phyloP scores from a whole-genome alignment of 2,888 invertebrate genomes.

The Oscheius myriophilus region DNA sequence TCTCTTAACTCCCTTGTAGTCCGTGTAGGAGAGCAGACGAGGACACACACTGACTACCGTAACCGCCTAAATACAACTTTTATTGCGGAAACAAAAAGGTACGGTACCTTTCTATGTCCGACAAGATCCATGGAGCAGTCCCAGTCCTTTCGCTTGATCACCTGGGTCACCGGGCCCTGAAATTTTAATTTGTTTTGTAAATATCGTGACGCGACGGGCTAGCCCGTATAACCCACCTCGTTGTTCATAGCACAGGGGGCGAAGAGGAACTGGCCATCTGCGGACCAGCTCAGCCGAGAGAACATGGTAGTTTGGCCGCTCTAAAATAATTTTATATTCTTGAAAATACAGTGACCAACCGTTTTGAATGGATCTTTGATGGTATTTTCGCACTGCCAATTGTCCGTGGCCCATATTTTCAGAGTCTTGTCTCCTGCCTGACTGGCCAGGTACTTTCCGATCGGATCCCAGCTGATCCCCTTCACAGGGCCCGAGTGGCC shows the following conservation, averaged over 20 bases:
- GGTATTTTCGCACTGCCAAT: conserved; percentile 88
- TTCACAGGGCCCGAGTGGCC: conserved; percentile 77
- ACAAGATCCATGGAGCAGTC: conserved; percentile 94
- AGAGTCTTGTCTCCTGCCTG: conserved; percentile 75
- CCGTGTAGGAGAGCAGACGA: conserved; percentile 36
- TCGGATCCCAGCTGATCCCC: conserved; percentile 99
- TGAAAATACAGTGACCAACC: conserved; percentile 67
- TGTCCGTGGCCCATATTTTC: conserved; percentile 88
- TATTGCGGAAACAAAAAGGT: neutral
- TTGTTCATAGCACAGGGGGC: conserved; percentile 99
- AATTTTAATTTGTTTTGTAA: too few species aligned
- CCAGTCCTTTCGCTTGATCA: conserved; percentile 90
- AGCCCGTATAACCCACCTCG: conserved; percentile 1
- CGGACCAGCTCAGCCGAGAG: conserved; percentile 81
- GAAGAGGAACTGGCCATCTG: conserved; percentile 93
- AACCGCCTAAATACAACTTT: conserved; percentile 31
- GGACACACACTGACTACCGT: conserved; percentile 28
- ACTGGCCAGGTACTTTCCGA: conserved; percentile 93
- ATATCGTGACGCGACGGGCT: too few species aligned
- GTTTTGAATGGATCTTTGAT: conserved; percentile 92
- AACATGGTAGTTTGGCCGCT: conserved; percentile 59
- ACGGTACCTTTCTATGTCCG: conserved; percentile 90
- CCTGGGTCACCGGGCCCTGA: conserved; percentile 86
- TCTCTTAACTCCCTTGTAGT: conserved; percentile 32
- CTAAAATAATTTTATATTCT: conserved; percentile 35